Conservation (phyloP, 2,888 invertebrate genomes). For the Mimumesa dahlbomi region DNA sequence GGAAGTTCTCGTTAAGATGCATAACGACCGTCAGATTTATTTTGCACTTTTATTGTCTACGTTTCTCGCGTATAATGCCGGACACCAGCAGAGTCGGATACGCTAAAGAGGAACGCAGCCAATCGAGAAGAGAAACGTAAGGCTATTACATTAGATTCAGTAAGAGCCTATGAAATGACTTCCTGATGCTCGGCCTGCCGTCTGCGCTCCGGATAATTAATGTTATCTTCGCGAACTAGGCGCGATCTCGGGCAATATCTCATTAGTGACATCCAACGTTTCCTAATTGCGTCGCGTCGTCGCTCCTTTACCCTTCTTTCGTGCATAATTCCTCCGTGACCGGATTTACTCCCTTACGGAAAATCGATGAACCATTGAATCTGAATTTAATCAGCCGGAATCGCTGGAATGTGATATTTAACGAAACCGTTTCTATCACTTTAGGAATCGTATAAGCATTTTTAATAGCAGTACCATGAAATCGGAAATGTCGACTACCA, state of each 20-base stretch:
- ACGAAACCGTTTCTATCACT: too few species aligned
- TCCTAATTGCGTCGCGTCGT: slow-evolving; percentile 39
- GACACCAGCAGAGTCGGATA: not conserved
- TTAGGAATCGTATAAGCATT: too few species aligned
- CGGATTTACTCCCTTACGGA: too few species aligned
- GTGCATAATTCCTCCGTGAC: too few species aligned
- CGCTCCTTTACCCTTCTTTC: slow-evolving; percentile 19
- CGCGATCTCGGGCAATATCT: slow-evolving; percentile 48
- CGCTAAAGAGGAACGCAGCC: not conserved
- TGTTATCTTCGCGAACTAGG: slow-evolving; percentile 52
- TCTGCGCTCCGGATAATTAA: slow-evolving; percentile 60
- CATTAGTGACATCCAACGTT: slow-evolving; percentile 41
- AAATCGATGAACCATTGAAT: too few species aligned
- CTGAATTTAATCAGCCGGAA: too few species aligned
- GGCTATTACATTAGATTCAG: slow-evolving; percentile 45
- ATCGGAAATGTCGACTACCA: too few species aligned
- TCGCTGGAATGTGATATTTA: too few species aligned
- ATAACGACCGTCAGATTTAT: slow-evolving; percentile 14
- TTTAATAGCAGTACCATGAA: too few species aligned
- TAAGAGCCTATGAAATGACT: slow-evolving; percentile 61
- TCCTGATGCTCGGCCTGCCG: slow-evolving; percentile 52
- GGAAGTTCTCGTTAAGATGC: slow-evolving; percentile 10
- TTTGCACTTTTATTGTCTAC: not conserved
- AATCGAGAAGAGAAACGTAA: slow-evolving; percentile 3
- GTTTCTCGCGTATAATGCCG: not conserved